These are phyloP conservation scores for Catharus bicknelli DNA, from an alignment of 2,113 vertebrate genomes.

Conservation along the genomic window DNA sequence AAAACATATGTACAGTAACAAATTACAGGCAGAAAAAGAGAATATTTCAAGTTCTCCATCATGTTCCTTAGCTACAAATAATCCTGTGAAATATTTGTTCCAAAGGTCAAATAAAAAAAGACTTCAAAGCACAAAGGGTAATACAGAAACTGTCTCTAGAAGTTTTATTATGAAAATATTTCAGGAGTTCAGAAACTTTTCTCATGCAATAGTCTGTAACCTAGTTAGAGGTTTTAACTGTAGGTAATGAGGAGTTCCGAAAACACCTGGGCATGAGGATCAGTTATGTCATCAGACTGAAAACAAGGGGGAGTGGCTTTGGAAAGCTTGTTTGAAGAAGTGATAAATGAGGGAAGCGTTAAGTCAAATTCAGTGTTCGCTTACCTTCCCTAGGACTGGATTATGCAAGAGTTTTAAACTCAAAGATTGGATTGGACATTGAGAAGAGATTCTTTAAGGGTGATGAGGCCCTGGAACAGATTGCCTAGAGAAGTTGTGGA, in stretches of 20 bases:
- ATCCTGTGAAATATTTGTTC: slow-evolving; percentile 49
- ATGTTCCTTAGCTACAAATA: slow-evolving; percentile 43
- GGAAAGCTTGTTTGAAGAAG: background rate
- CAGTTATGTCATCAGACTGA: background rate
- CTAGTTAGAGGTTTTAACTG: background rate
- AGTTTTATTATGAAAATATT: slow-evolving; percentile 3
- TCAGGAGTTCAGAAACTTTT: background rate
- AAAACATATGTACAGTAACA: background rate
- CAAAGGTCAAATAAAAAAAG: slow-evolving; percentile 15
- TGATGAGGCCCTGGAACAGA: background rate
- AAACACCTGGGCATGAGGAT: background rate
- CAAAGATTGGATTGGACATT: background rate
- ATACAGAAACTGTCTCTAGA: background rate
- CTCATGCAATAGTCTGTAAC: background rate
- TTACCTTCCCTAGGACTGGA: background rate
- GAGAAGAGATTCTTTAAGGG: background rate
- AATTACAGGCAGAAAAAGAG: background rate
- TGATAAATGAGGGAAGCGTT: background rate
- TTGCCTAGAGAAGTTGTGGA: background rate
- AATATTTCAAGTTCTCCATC: background rate
- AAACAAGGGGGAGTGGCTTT: background rate
- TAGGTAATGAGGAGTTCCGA: background rate
- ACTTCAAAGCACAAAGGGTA: background rate
- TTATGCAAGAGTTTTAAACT: background rate
- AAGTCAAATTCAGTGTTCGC: background rate